phyloP scores from a whole-genome alignment of 1,140 invertebrate genomes.

The Eurytemora carolleeae region DNA sequence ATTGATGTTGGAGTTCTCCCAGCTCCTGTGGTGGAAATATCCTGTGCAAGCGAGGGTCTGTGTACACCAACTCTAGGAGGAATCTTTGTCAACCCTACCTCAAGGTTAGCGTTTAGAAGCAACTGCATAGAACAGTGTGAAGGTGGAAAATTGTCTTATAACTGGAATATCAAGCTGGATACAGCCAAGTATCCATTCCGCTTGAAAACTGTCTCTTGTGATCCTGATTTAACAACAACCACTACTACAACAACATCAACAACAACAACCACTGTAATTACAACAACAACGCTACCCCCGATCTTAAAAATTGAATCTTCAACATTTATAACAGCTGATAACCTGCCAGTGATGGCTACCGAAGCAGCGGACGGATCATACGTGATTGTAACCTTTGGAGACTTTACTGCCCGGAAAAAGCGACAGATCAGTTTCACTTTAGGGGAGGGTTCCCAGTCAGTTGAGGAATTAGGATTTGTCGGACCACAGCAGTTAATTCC shows the following conservation, averaged over 20 bases:
- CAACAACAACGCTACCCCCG: neutral
- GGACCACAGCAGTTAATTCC: too few species aligned
- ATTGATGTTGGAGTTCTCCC: slow-evolving; percentile 1
- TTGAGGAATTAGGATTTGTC: too few species aligned
- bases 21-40: slow-evolving; percentile 4
- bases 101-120: slow-evolving; percentile 3
- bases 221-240: neutral
- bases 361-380: too few species aligned
- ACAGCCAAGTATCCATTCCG: neutral
- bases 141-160: neutral
- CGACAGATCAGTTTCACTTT: too few species aligned
- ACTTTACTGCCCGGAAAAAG: too few species aligned
- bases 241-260: neutral
- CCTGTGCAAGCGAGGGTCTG: neutral
- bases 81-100: slow-evolving; percentile 5
- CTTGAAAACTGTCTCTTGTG: neutral
- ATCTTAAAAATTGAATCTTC: neutral
- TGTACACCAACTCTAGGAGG: slow-evolving; percentile 2
- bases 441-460: too few species aligned
- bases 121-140: slow-evolving; percentile 1
- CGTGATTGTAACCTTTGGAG: too few species aligned
- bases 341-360: too few species aligned
- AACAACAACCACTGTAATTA: slow-evolving; percentile 1
- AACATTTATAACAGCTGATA: too few species aligned
- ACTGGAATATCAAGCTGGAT: slow-evolving; percentile 1